Conservation (phyloP, 2,888 invertebrate genomes). For the Netelia inedita region DNA sequence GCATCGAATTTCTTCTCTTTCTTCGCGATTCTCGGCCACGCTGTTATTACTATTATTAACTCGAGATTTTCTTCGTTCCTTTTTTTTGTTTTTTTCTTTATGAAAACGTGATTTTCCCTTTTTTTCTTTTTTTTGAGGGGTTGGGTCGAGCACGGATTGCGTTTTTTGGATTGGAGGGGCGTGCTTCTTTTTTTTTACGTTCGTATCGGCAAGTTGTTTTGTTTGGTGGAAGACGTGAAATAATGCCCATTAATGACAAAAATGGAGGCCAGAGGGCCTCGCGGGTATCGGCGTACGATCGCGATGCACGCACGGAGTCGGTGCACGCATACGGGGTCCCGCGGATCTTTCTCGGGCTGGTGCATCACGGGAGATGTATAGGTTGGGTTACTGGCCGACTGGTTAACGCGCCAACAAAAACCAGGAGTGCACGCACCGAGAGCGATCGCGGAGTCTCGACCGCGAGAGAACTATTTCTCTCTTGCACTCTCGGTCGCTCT, state of each 20-base stretch:
- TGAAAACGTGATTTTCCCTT: background rate
- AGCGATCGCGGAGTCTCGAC: conserved; percentile 58
- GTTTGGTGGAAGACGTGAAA: background rate
- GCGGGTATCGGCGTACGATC: conserved; percentile 1
- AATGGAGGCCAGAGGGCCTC: conserved; percentile 39
- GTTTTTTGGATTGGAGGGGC: background rate
- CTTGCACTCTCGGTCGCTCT: background rate
- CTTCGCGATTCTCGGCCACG: background rate
- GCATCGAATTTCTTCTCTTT: conserved; percentile 50
- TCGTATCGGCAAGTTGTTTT: background rate
- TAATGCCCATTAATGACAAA: background rate
- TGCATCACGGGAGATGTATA: conserved; percentile 16
- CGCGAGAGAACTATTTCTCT: conserved; percentile 45
- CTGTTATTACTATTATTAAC: conserved; percentile 34
- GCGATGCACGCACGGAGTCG: conserved; percentile 13
- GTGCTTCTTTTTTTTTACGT: background rate
- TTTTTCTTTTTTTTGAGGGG: background rate
- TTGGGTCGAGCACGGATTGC: background rate
- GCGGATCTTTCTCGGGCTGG: background rate
- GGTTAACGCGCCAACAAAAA: conserved; percentile 73
- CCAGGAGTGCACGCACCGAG: conserved; percentile 72
- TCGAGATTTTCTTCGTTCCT: background rate
- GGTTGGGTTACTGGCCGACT: conserved; percentile 58
- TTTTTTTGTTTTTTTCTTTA: background rate
- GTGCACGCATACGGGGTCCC: conserved; percentile 14